Evolutionary conservation across 2,797 vertebrate genomes (phyloP).

Genomic region (Pseudochirops cupreus): DNA sequence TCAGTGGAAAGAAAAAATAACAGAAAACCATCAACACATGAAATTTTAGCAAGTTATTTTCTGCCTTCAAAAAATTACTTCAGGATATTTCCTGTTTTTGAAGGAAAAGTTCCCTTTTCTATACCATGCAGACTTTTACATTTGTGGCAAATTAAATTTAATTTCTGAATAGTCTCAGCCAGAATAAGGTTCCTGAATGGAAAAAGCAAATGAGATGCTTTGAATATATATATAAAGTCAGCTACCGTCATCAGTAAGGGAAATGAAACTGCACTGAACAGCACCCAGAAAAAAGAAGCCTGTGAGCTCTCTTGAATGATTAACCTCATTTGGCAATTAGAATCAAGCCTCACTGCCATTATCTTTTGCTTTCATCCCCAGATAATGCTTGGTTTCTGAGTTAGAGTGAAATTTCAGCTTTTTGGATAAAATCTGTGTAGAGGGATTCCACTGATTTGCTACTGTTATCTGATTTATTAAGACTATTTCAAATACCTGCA

Average conservation of each 20-base stretch:
- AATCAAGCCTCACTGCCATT: neutral
- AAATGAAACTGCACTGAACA: slow-evolving; percentile 45
- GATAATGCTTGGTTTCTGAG: slow-evolving; percentile 18
- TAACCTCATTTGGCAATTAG: neutral
- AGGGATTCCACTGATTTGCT: neutral
- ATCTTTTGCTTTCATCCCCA: slow-evolving; percentile 4
- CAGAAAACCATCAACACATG: neutral
- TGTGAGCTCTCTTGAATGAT: slow-evolving; percentile 25
- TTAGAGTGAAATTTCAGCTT: neutral
- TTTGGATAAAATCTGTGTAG: slow-evolving; percentile 6
- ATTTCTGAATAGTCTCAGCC: slow-evolving; percentile 22
- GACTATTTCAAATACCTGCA: slow-evolving; percentile 7
- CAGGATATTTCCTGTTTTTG: slow-evolving; percentile 14
- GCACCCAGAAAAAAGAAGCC: neutral
- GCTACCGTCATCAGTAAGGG: slow-evolving; percentile 24
- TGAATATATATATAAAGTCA: slow-evolving; percentile 17
- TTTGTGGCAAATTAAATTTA: slow-evolving; percentile 26
- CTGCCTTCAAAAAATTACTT: slow-evolving; percentile 12
- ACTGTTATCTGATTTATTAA: slow-evolving; percentile 3
- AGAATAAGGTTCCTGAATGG: slow-evolving; percentile 19
- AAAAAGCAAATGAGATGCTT: slow-evolving; percentile 38
- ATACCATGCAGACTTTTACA: slow-evolving; percentile 20
- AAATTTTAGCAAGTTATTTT: neutral
- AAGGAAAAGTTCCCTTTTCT: slow-evolving; percentile 14
- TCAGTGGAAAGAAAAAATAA: slow-evolving; percentile 28